Base-by-base conservation (phyloP, 2,888 invertebrate genomes). In the Creontiades dilutus region DNA sequence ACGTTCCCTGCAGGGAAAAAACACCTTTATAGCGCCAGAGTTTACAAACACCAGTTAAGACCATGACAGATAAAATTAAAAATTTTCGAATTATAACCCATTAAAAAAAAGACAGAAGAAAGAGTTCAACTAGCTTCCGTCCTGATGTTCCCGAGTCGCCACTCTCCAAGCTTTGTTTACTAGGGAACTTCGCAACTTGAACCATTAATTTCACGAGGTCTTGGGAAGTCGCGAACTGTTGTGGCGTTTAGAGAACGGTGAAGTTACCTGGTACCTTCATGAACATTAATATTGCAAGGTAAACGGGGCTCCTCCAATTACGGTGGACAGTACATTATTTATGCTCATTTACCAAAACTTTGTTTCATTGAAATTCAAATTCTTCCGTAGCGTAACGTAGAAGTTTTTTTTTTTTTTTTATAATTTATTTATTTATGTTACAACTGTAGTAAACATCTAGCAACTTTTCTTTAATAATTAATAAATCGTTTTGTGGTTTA, bases 281-380 rank as follows among this genome's bases (percentile, higher is more conserved):
- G 68, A 68, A 19, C 68, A 68, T 68, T 68, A 68, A 68, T 68
- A 68, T 68, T 23, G 23, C 68, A 68, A 68, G 27, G 68, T 27
- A 68, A 68, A 68, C 68, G 68, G 11, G 61, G n/a, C 23, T 7
- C 12, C 23, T 12, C 68, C 68, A 23, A 68, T 68, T 68, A 68
- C 27, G 68, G 57, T n/a, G 57, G 57, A 14, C 52, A n/a, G 7
- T n/a, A 1, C 37, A 4, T 37, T 57, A n/a, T n/a, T 57, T 52
- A 52, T 12, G 19, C 57, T 57, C n/a, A n/a, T 57, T 16, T 57
- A n/a, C 57, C n/a, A 16, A 5, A 57, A 57, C 57, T 57, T 57
- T 7, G 57, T 57, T n/a, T n/a, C 16, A n/a, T 11, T 57, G 57
- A 16, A 57, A n/a, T 57, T 57, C 57, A 57, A 57, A 57, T 57